Percentiles rank a stretch among this genome's conserved stretches.
phyloP scores from a whole-genome alignment of 1,140 invertebrate genomes.

The Zaprionus camerounensis region DNA sequence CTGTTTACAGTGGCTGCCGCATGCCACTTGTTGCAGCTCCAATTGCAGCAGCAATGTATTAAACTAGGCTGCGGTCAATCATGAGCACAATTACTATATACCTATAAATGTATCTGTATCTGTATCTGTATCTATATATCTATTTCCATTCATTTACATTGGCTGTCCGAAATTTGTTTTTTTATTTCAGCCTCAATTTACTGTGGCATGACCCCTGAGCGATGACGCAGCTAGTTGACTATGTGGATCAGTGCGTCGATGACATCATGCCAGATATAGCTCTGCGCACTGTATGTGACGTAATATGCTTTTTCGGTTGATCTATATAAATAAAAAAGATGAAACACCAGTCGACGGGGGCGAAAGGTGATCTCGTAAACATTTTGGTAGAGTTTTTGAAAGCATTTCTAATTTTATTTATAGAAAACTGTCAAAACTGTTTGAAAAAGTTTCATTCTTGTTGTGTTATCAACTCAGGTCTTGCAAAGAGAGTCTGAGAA shows the following conservation, averaged over 20 bases:
- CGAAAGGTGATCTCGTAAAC: conserved; percentile 34
- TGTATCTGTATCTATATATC: conserved; percentile 2
- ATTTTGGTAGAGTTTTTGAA: conserved; percentile 2
- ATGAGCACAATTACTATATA: conserved; percentile 2
- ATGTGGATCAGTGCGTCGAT: conserved; percentile 71
- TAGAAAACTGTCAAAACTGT: conserved; percentile 6
- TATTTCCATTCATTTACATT: conserved; percentile 35
- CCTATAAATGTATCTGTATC: neutral
- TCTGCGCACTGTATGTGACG: conserved; percentile 54
- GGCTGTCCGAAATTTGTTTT: conserved; percentile 54
- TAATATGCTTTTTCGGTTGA: conserved; percentile 45
- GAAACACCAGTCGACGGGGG: conserved; percentile 6
- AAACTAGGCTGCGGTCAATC: conserved; percentile 38
- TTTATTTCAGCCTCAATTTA: conserved; percentile 72
- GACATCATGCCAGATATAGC: conserved; percentile 62
- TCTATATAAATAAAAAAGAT: conserved; percentile 64
- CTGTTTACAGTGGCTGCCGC: conserved; percentile 47
- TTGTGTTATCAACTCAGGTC: neutral
- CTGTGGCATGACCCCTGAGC: conserved; percentile 69
- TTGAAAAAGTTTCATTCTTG: neutral
- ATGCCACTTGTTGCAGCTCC: conserved; percentile 52
- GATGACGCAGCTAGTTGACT: conserved; percentile 48
- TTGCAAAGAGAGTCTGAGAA: neutral
- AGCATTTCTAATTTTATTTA: conserved; percentile 9
- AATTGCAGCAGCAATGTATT: conserved; percentile 30